Conservation (phyloP, 2,113 vertebrate species). For the Pandion haliaetus region DNA sequence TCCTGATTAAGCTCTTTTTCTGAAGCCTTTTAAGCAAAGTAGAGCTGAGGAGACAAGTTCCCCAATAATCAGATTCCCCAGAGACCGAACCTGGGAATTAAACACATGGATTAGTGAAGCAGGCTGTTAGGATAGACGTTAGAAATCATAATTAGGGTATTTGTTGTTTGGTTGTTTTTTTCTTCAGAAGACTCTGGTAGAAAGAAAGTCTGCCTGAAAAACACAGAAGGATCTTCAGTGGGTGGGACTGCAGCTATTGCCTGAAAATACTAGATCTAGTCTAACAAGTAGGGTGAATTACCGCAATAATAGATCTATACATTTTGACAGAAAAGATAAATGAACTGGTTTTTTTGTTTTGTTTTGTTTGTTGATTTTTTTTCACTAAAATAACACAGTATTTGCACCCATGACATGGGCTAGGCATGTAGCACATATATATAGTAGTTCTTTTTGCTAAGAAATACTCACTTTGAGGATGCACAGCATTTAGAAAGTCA, state of each 20-base stretch:
- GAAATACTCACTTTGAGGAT: neutral
- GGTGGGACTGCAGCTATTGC: neutral
- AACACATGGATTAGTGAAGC: neutral
- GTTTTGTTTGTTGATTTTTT: neutral
- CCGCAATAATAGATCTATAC: neutral
- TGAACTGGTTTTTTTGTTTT: rapidly evolving
- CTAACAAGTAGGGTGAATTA: neutral
- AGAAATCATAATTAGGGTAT: neutral
- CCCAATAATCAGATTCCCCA: neutral
- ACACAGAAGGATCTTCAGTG: neutral
- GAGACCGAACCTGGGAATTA: neutral
- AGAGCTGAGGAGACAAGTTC: neutral
- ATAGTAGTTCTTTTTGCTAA: neutral
- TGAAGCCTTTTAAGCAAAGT: neutral
- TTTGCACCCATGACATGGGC: neutral
- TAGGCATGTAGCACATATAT: neutral
- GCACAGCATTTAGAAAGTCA: neutral
- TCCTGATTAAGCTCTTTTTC: neutral
- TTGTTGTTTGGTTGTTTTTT: neutral
- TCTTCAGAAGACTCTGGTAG: neutral
- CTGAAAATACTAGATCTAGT: neutral
- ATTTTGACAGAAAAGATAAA: neutral
- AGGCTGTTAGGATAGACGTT: neutral
- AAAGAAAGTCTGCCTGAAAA: neutral
- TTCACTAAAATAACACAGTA: neutral